phyloP scores from a whole-genome alignment of 2,113 vertebrate genomes.

The Amphiprion percula region DNA sequence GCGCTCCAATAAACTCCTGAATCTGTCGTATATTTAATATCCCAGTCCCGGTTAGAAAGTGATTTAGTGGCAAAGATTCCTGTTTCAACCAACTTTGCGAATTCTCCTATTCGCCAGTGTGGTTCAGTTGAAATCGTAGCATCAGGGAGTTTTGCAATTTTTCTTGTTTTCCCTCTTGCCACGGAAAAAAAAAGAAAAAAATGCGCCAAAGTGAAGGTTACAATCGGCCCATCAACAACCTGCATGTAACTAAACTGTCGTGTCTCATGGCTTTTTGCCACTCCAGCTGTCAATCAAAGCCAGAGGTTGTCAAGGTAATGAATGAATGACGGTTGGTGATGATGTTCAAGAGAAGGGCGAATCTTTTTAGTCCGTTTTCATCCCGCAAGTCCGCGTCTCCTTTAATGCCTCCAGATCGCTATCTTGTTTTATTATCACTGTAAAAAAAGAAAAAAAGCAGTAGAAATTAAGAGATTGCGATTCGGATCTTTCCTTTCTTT shows the following conservation, averaged over 20 bases:
- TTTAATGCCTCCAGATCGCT: conserved; percentile 92
- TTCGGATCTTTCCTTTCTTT: conserved; percentile 86
- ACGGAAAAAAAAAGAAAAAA: conserved; percentile 79
- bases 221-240: conserved; percentile 99
- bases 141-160: conserved; percentile 89
- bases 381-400: conserved; percentile 92
- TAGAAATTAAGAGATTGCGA: conserved; percentile 89
- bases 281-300: conserved; percentile 99
- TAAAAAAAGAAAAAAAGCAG: conserved; percentile 75
- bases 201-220: conserved; percentile 95
- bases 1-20: conserved; percentile 99
- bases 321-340: conserved; percentile 99
- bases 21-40: conserved; percentile 98
- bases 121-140: conserved; percentile 85
- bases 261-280: conserved; percentile 99
- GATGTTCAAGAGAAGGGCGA: conserved; percentile 97
- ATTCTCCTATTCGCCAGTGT: conserved; percentile 93
- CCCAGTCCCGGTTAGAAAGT: conserved; percentile 95
- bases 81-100: conserved; percentile 91
- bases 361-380: conserved; percentile 95
- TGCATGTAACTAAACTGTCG: conserved; percentile 99
- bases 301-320: conserved; percentile 99
- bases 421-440: conserved; percentile 88
- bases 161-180: conserved; percentile 87
- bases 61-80: conserved; percentile 92